These are phyloP conservation scores for Gnathonemus echidnorhynchus DNA, from an alignment of 2,113 vertebrate genomes.

Conservation along the genomic window DNA sequence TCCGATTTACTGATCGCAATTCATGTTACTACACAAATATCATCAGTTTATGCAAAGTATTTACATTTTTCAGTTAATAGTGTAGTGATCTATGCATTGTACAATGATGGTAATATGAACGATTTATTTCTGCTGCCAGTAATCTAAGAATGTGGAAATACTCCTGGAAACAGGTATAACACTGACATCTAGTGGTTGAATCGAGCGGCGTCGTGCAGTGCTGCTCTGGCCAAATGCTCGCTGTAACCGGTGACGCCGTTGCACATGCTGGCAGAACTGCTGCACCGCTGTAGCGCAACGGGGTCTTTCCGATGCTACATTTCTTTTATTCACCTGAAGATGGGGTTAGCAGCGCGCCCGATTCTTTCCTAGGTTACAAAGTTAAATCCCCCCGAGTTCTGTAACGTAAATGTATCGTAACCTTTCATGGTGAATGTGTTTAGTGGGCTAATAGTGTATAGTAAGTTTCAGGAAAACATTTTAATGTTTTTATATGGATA, in stretches of 20 bases:
- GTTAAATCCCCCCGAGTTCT: background rate
- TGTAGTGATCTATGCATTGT: background rate
- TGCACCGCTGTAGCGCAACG: background rate
- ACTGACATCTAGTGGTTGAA: slow-evolving; percentile 6
- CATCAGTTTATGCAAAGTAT: background rate
- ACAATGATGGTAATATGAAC: background rate
- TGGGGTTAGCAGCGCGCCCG: background rate
- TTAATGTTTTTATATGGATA: background rate
- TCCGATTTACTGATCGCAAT: background rate
- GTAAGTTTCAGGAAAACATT: background rate
- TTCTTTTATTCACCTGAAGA: background rate
- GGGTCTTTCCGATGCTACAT: background rate
- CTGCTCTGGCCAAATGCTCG: background rate
- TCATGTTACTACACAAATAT: background rate
- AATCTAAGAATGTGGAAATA: background rate
- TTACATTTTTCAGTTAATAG: background rate
- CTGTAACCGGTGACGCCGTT: background rate
- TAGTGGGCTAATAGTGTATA: background rate
- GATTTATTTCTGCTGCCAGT: background rate
- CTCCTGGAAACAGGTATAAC: background rate
- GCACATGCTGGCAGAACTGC: background rate
- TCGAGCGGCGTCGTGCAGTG: background rate
- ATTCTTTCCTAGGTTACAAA: background rate
- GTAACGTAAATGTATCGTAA: background rate
- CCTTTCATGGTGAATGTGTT: background rate